phyloP scores from a whole-genome alignment of 2,888 invertebrate species.

The Drosophila antonietae region DNA sequence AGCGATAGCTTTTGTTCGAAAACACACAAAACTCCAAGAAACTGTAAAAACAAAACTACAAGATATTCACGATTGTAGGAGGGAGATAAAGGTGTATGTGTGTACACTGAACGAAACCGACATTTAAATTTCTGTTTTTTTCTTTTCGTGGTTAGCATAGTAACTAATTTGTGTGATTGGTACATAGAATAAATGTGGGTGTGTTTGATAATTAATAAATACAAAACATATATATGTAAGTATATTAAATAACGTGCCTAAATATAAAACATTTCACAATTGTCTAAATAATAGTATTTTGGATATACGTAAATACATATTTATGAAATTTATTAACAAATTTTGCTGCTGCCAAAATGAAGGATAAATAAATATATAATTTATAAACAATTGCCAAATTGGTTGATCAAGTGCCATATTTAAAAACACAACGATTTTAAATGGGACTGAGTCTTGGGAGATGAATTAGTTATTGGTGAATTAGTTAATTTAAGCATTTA shows the following conservation, averaged over 20 bases:
- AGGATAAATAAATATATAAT: constrained; percentile 53
- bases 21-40: constrained; percentile 66
- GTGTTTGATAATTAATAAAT: constrained; percentile 57
- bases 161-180: constrained; percentile 50
- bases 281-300: constrained; percentile 73
- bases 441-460: constrained; percentile 5
- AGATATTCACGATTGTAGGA: constrained; percentile 31
- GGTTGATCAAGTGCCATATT: constrained; percentile 45
- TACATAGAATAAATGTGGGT: constrained; percentile 44
- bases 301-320: constrained; percentile 33
- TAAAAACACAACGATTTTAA: constrained; percentile 48
- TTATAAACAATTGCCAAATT: constrained; percentile 66
- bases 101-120: constrained; percentile 73
- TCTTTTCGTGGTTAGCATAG: constrained; percentile 37
- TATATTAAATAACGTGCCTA: constrained; percentile 74
- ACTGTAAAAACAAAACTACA: constrained; percentile 67
- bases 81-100: constrained; percentile 22
- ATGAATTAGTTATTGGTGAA: constrained; percentile 31
- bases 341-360: constrained; percentile 72
- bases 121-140: constrained; percentile 49
- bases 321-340: constrained; percentile 57
- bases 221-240: constrained; percentile 65
- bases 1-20: constrained; percentile 71
- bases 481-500: constrained; percentile 58
- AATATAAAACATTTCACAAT: constrained; percentile 73